These are phyloP conservation scores for Promerops cafer DNA, from an alignment of 2,113 vertebrate species.

Conservation along the genomic window DNA sequence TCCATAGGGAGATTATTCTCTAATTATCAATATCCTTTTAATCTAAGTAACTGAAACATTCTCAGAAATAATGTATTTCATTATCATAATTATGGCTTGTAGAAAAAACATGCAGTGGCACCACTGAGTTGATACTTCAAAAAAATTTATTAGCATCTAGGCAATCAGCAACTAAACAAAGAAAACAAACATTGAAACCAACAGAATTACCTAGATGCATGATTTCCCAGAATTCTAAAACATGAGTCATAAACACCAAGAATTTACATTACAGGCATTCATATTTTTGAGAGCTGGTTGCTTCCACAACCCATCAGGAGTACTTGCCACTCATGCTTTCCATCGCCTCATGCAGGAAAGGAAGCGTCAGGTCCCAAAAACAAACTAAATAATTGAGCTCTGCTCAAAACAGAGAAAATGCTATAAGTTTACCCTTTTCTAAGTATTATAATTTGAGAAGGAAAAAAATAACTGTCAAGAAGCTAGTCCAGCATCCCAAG, in stretches of 20 bases:
- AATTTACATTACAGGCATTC: neutral
- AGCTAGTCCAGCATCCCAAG: neutral
- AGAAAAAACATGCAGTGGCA: neutral
- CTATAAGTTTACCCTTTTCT: neutral
- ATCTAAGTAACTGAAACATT: neutral
- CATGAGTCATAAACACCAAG: neutral
- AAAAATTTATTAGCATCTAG: neutral
- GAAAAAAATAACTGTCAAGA: neutral
- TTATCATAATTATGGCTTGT: neutral
- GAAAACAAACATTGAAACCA: neutral
- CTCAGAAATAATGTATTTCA: neutral
- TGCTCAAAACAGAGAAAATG: neutral
- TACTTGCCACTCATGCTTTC: neutral
- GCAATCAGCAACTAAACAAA: neutral
- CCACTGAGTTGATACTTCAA: neutral
- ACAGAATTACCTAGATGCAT: neutral
- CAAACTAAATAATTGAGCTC: neutral
- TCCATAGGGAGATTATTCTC: neutral
- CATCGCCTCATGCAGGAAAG: neutral
- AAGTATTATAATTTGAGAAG: neutral
- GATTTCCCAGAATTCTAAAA: neutral
- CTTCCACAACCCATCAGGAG: neutral
- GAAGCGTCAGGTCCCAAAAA: fast-evolving
- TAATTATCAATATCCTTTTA: neutral
- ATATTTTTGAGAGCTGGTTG: neutral